These are phyloP conservation scores for Melieria crassipennis DNA, from an alignment of 2,888 invertebrate genomes.

Conservation along the genomic window DNA sequence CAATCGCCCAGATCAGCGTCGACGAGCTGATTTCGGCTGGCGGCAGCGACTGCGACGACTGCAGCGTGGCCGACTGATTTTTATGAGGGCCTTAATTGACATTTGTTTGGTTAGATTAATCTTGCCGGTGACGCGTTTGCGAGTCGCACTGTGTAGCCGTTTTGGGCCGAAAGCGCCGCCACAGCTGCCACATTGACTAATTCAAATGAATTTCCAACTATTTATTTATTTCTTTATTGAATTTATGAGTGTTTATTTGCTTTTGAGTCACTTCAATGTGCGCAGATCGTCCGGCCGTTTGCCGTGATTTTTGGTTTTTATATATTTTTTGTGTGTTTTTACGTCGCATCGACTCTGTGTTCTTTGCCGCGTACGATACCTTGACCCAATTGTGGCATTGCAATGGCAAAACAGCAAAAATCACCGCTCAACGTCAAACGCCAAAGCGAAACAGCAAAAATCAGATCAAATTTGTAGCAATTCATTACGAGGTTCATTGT, in stretches of 20 bases:
- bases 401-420: not conserved
- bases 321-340: not conserved
- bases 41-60: too few species aligned
- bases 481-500: too few species aligned
- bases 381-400: slow-evolving; percentile 23
- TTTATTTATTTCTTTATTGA: not conserved
- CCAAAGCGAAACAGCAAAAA: too few species aligned
- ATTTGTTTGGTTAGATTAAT: slow-evolving; percentile 35
- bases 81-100: slow-evolving; percentile 31
- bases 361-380: slow-evolving; percentile 17
- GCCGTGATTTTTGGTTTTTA: not conserved
- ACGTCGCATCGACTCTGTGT: slow-evolving; percentile 1
- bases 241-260: not conserved
- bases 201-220: slow-evolving; percentile 10
- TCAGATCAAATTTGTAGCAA: too few species aligned
- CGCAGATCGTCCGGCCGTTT: not conserved
- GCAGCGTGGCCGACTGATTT: not conserved
- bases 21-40: too few species aligned
- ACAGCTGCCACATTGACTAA: slow-evolving; percentile 10
- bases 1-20: too few species aligned
- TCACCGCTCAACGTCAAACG: too few species aligned
- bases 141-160: slow-evolving; percentile 9
- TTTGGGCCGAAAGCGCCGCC: not conserved
- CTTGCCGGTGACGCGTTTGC: slow-evolving; percentile 28
- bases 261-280: not conserved